Evolutionary conservation across 1,140 invertebrate species (phyloP), one percentile per base, ranked within the genome.

Genomic region (Scaptomyza hsui): DNA sequence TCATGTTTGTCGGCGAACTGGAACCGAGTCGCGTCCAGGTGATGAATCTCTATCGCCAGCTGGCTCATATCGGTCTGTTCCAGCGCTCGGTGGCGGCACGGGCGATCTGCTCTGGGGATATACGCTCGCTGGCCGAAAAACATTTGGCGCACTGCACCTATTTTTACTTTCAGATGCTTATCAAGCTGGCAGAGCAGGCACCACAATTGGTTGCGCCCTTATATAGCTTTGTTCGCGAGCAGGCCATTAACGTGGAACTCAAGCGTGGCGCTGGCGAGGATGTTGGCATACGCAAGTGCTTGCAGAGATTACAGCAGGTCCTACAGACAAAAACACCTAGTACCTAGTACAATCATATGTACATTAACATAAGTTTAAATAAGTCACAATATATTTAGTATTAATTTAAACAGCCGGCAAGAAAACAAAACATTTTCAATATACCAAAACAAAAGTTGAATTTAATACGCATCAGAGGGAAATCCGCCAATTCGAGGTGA

Each of bases 231-330:
- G 57, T 91, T 15, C 42, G 53, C 1, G 44, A 77, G 0, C 71
- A 82, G 63, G 73, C 90, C 10, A 16, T 49, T 32, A 63, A 70
- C 39, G 90, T 91, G n/a, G 90, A 91, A 42, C 51, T 71, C 19
- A 90, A 91, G 12, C 80, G 90, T 3, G 90, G 90, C 35, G 85
- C 78, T 62, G 90, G 90, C n/a, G 76, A 90, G 51, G 90, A 91
- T 79, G 69, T 78, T 44, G 81, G 89, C 19, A 88, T 91, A 48
- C 74, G 90, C n/a, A 80, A 89, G 13, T 90, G 85, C 21, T 49
- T 90, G 15, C 73, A 78, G 16, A 72, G 75, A 0, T 45, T 91
- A 9, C 72, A 89, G 35, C 70, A 79, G 18, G 73, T 59, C n/a
- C 49, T 76, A 44, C 39, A 18, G 1, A 3, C 29, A 12, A 56